Base-by-base conservation (phyloP, 2,113 vertebrate genomes). In the Myodes glareolus region DNA sequence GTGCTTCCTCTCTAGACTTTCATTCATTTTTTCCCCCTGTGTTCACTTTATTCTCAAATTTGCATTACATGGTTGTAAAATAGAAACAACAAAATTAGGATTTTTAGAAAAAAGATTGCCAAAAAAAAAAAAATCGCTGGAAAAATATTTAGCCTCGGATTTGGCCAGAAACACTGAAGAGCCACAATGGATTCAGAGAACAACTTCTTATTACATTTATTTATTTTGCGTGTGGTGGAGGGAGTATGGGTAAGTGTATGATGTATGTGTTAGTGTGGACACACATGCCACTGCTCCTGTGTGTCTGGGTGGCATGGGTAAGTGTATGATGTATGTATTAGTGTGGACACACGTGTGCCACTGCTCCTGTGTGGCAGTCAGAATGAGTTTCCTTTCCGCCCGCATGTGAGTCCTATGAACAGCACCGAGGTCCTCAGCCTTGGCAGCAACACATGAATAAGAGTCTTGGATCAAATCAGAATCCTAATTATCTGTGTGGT, bases 41-140 rank as follows among this genome's bases (percentile, higher is more conserved):
- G 10, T 86, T 88, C 91, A 75, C 3, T 14, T 94, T 90, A 80
- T 55, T 65, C 12, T 31, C 12, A 91, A 92, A 82, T 68, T 91
- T 50, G 92, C 33, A 2, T 73, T 92, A 42, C 23, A 78, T 52
- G 82, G 70, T 91, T 92, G 10, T 50, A 94, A 96, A 91, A 65
- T 47, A 10, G 16, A 63, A 67, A 95, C 58, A 94, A 25, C 13
- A 94, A 84, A 96, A 90, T 63, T 78, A 78, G 27, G 33, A 6
- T 63, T 96, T 81, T 58, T 16, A 33, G 39, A 1, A 87, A 68
- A 89, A 45, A 91, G 63, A 88, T 21, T 67, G 27, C 33, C 90
- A n/a, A 73, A 95, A 72, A 70, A 33, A 36, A 5, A 70, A 70
- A 36, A n/a, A 5, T 93, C 88, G 84, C 8, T 52, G 23, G 11